Conservation (phyloP, 2,888 invertebrate species). For the Capitulum mitella region DNA sequence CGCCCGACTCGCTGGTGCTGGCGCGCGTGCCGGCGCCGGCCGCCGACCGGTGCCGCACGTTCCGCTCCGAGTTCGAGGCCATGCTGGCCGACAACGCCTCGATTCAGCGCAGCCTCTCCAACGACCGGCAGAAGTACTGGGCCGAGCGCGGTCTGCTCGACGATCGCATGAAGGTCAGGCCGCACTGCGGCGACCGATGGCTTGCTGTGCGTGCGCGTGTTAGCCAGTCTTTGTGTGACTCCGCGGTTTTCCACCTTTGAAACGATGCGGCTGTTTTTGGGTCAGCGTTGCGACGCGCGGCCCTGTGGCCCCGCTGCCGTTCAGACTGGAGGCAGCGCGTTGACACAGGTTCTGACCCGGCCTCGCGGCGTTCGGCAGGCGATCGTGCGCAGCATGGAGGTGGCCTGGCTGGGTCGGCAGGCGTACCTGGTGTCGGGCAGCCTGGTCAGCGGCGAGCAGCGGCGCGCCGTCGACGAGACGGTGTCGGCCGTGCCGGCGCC, state of each 20-base stretch:
- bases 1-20: neutral
- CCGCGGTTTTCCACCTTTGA: no score
- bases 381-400: conserved; percentile 32
- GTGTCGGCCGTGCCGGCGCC: neutral
- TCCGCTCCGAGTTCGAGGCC: conserved; percentile 8
- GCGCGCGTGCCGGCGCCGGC: conserved; percentile 13
- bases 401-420: conserved; percentile 32
- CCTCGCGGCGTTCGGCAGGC: conserved; percentile 27
- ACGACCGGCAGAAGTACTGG: neutral
- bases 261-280: no score
- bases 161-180: conserved; percentile 29
- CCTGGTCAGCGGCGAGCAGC: neutral
- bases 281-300: no score
- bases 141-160: conserved; percentile 22
- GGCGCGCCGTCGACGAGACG: neutral
- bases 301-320: no score
- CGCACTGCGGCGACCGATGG: no score
- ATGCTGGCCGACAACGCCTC: conserved; percentile 20
- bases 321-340: no score
- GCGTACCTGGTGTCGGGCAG: conserved; percentile 31
- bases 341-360: no score
- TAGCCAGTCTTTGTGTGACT: no score
- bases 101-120: neutral
- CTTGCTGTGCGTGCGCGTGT: no score
- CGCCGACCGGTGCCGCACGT: neutral